Conservation (phyloP, 2,797 vertebrate species). For the Neomorphus geoffroyi region DNA sequence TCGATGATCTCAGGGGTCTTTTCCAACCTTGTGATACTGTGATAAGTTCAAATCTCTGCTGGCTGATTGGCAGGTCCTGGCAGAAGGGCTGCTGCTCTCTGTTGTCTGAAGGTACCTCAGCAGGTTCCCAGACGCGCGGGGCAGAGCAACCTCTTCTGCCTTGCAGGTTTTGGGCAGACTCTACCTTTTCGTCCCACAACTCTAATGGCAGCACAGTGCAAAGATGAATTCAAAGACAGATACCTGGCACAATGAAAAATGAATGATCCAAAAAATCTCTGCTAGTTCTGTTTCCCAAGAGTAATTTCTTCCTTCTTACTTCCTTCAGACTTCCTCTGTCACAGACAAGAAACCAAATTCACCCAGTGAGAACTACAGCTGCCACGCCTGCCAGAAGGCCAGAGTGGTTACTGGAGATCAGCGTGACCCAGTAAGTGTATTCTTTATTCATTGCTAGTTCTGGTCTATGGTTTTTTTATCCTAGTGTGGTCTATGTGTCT, state of each 20-base stretch:
- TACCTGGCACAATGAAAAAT: not conserved
- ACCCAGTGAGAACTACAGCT: not conserved
- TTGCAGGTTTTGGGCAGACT: not conserved
- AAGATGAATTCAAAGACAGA: not conserved
- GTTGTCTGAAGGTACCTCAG: fast-evolving
- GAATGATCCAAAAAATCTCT: not conserved
- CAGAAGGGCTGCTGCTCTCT: fast-evolving
- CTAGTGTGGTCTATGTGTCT: not conserved
- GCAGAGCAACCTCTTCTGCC: not conserved
- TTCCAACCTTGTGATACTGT: no score
- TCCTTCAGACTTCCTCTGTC: not conserved
- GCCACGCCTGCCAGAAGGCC: not conserved
- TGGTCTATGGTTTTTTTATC: not conserved
- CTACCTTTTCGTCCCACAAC: no score
- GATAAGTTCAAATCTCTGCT: not conserved
- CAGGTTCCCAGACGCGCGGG: fast-evolving
- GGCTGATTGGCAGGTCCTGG: not conserved
- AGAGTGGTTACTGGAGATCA: not conserved
- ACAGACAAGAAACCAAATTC: not conserved
- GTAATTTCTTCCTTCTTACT: not conserved
- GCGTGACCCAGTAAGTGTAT: not conserved
- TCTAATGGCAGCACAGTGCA: not conserved
- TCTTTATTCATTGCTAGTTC: not conserved
- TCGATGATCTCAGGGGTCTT: no score
- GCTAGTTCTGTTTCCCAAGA: not conserved